Evolutionary conservation across 2,888 invertebrate species (phyloP).

Genomic region (Mellilla xanthometata): DNA sequence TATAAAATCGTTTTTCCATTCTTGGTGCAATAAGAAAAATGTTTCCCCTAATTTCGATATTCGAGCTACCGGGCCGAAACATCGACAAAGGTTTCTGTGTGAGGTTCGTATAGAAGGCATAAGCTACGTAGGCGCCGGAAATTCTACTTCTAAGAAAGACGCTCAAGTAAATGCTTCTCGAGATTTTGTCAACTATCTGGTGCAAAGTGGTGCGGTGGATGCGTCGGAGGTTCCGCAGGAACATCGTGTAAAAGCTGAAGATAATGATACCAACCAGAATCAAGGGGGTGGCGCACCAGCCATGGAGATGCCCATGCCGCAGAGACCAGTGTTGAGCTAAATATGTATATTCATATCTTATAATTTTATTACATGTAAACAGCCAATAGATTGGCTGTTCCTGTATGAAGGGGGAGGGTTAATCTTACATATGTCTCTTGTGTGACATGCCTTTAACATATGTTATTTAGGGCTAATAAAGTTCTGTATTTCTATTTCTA

Average conservation of each 20-base stretch:
- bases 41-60: conserved; percentile 90
- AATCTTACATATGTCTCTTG: too few species aligned
- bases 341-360: too few species aligned
- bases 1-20: conserved; percentile 92
- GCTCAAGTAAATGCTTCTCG: conserved; percentile 93
- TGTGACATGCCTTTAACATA: too few species aligned
- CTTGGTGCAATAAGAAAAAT: conserved; percentile 93
- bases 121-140: conserved; percentile 94
- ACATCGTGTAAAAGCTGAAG: conserved; percentile 42
- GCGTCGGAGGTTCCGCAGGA: conserved; percentile 85
- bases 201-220: conserved; percentile 86
- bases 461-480: too few species aligned
- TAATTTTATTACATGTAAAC: too few species aligned
- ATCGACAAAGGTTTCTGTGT: conserved; percentile 95
- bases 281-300: conserved; percentile 25
- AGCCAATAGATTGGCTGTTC: too few species aligned
- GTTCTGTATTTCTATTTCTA: too few species aligned
- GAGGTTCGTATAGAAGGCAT: conserved; percentile 91
- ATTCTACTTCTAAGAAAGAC: conserved; percentile 98
- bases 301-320: background rate
- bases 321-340: conserved; percentile 46
- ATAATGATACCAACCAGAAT: conserved; percentile 25
- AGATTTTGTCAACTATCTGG: conserved; percentile 94
- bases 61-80: conserved; percentile 92
- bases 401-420: too few species aligned